Conservation (phyloP, 2,113 vertebrate species). For the Hemicordylus capensis region DNA sequence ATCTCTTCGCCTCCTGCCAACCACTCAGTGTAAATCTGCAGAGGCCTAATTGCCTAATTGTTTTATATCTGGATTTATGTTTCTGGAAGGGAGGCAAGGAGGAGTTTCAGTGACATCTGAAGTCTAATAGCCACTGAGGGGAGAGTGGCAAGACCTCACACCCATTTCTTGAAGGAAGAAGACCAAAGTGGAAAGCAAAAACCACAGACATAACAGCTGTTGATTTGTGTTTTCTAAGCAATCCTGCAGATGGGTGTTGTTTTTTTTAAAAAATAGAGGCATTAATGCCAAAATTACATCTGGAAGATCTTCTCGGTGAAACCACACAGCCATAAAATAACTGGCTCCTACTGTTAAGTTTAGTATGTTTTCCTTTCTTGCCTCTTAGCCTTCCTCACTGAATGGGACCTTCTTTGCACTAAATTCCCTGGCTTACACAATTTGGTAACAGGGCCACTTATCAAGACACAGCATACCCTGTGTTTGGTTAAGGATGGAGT, state of each 20-base stretch:
- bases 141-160: constrained; percentile 23
- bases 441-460: not conserved
- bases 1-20: not conserved
- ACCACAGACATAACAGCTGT: not conserved
- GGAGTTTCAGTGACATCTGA: constrained; percentile 8
- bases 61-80: not conserved
- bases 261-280: constrained; percentile 49
- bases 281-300: constrained; percentile 64
- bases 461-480: not conserved
- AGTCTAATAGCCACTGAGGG: rapidly evolving
- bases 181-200: constrained; percentile 2
- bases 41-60: constrained; percentile 16
- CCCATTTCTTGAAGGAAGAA: constrained; percentile 13
- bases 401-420: not conserved
- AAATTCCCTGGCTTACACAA: not conserved
- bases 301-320: constrained; percentile 65
- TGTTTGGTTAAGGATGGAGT: not conserved
- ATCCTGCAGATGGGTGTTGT: constrained; percentile 33
- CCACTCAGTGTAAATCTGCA: constrained; percentile 13
- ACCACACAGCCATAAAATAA: constrained; percentile 65
- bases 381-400: not conserved
- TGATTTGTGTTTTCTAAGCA: constrained; percentile 46
- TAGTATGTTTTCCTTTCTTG: constrained; percentile 29
- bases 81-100: not conserved
- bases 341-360: constrained; percentile 50